Evolutionary conservation across 2,113 vertebrate genomes (phyloP).

Genomic region (Megaceryle maxima): DNA sequence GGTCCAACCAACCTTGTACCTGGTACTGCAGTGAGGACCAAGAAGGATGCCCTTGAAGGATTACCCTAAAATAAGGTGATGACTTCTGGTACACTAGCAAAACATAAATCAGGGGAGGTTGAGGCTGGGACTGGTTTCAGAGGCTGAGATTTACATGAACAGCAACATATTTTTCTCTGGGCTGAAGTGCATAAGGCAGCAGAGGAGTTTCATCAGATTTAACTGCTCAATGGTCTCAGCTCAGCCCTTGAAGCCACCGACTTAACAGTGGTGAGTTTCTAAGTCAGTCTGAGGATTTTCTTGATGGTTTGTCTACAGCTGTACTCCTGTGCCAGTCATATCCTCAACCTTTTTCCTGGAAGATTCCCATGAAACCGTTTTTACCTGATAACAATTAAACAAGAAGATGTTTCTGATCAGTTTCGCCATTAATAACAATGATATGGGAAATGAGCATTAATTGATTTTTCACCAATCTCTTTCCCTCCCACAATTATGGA

Average conservation of each 20-base stretch:
- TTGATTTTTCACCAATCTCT: background rate
- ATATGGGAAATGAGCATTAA: background rate
- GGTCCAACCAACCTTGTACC: background rate
- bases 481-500: background rate
- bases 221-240: rapidly evolving
- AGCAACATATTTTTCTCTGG: no score
- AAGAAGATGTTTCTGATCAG: background rate
- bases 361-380: background rate
- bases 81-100: rapidly evolving
- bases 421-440: background rate
- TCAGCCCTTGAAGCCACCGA: background rate
- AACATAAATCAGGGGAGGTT: background rate
- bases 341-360: background rate
- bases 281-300: background rate
- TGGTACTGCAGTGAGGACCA: rapidly evolving
- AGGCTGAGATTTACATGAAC: background rate
- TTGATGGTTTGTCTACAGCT: background rate
- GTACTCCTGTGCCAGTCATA: no score
- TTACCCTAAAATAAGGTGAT: no score
- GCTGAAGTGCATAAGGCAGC: background rate
- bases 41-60: background rate
- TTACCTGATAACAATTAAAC: background rate
- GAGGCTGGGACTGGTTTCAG: background rate
- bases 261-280: background rate
- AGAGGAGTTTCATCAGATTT: background rate